These are phyloP conservation scores for Lasioglossum leucozonium DNA, from an alignment of 2,888 invertebrate genomes.

Conservation along the genomic window DNA sequence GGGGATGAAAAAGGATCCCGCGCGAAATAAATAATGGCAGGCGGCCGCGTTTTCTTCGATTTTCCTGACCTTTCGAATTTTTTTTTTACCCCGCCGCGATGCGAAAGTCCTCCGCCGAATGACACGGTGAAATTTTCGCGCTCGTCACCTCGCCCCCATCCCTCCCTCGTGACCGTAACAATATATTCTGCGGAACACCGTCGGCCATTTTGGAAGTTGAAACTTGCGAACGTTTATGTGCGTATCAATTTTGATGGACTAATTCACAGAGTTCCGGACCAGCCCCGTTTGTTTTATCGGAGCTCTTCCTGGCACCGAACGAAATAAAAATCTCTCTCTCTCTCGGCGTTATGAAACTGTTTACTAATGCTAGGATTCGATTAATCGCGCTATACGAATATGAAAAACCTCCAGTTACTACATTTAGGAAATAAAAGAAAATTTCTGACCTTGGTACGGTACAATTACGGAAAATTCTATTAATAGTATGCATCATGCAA, in stretches of 20 bases:
- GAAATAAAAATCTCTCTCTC: neutral
- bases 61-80: conserved; percentile 7
- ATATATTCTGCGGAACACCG: neutral
- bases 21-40: conserved; percentile 41
- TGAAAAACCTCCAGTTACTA: too few species aligned
- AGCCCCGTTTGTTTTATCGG: neutral
- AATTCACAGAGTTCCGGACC: neutral
- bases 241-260: neutral
- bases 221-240: neutral
- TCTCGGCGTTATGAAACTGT: neutral
- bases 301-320: neutral
- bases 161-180: neutral
- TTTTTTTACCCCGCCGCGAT: neutral
- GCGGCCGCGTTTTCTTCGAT: conserved; percentile 11
- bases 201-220: neutral
- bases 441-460: too few species aligned
- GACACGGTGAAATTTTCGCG: neutral
- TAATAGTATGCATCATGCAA: too few species aligned
- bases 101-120: neutral
- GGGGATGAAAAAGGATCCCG: conserved; percentile 13
- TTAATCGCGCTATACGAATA: too few species aligned
- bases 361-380: too few species aligned
- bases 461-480: too few species aligned
- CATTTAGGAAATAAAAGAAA: too few species aligned
- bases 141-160: neutral